These are phyloP conservation scores for Holcopasites calliopsidis DNA, from an alignment of 1,140 invertebrate genomes.

Conservation along the genomic window DNA sequence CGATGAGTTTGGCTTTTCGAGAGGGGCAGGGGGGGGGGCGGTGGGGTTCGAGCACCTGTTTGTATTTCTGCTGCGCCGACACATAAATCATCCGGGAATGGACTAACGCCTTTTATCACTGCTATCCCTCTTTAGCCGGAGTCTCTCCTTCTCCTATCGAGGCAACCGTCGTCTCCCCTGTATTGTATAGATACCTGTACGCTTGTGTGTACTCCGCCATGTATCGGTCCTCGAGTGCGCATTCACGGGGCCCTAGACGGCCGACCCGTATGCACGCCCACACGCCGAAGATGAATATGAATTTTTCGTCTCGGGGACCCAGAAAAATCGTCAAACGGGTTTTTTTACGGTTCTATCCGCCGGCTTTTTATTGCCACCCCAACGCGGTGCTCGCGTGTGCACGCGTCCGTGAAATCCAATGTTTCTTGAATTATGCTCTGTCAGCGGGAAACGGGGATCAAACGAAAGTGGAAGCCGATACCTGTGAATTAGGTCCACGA, in stretches of 20 bases:
- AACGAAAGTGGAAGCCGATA: neutral
- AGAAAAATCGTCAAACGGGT: slow-evolving; percentile 59
- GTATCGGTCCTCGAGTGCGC: neutral
- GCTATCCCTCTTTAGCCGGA: slow-evolving; percentile 31
- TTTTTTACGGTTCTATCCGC: slow-evolving; percentile 12
- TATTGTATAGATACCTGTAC: neutral
- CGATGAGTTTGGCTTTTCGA: slow-evolving; percentile 60
- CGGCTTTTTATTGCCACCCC: slow-evolving; percentile 41
- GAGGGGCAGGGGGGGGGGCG: too few species aligned
- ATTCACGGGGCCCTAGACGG: slow-evolving; percentile 14
- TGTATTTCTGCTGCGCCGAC: slow-evolving; percentile 62
- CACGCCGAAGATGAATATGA: slow-evolving; percentile 59
- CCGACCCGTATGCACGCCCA: slow-evolving; percentile 49
- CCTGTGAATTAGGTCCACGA: too few species aligned
- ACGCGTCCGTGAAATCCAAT: slow-evolving; percentile 43
- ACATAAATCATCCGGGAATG: slow-evolving; percentile 66
- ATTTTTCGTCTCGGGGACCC: slow-evolving; percentile 50
- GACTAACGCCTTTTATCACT: slow-evolving; percentile 66
- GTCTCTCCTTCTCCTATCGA: slow-evolving; percentile 12
- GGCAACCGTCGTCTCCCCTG: neutral
- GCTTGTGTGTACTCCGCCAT: neutral
- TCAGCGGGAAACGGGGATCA: neutral
- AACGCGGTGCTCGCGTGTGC: neutral
- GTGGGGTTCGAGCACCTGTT: slow-evolving; percentile 65
- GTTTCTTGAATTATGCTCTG: slow-evolving; percentile 2